phyloP scores from a whole-genome alignment of 2,888 invertebrate species.

The Pandemis heparana region DNA sequence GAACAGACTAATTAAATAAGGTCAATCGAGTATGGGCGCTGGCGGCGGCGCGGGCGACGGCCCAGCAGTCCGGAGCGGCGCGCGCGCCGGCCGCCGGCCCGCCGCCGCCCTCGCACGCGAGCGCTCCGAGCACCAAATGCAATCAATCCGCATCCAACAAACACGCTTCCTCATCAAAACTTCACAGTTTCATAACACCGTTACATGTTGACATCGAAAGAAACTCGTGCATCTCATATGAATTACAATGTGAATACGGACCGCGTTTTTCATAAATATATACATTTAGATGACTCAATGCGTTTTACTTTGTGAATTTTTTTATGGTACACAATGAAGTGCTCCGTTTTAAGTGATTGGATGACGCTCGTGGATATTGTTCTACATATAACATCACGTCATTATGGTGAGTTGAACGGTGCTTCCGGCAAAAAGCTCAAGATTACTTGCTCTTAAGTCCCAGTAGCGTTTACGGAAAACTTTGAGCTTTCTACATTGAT shows the following conservation, averaged over 20 bases:
- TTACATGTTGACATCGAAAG: slow-evolving; percentile 29
- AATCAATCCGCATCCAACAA: slow-evolving; percentile 35
- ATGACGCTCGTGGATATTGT: slow-evolving; percentile 22
- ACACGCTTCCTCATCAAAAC: slow-evolving; percentile 44
- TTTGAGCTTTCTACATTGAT: not conserved
- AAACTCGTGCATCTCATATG: slow-evolving; percentile 29
- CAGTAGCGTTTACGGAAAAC: not conserved
- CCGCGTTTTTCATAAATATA: slow-evolving; percentile 41
- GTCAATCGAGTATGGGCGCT: slow-evolving; percentile 73
- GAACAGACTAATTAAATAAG: slow-evolving; percentile 85
- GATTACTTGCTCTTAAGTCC: not conserved
- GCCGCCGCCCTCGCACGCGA: slow-evolving; percentile 50
- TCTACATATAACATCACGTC: slow-evolving; percentile 7
- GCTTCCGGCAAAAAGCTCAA: not conserved
- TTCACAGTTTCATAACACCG: slow-evolving; percentile 29
- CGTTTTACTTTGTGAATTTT: slow-evolving; percentile 35
- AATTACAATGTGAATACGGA: slow-evolving; percentile 36
- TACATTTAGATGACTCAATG: slow-evolving; percentile 30
- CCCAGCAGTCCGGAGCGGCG: slow-evolving; percentile 46
- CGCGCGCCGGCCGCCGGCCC: slow-evolving; percentile 51
- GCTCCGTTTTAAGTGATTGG: slow-evolving; percentile 36
- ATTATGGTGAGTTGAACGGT: slow-evolving; percentile 31
- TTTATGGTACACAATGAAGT: slow-evolving; percentile 25
- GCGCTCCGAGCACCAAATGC: slow-evolving; percentile 53
- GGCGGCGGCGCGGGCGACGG: slow-evolving; percentile 57